These are phyloP conservation scores for Dysidea cf. avara DNA, from an alignment of 37 sponge, comb jelly and placozoan species.

Conservation along the genomic window DNA sequence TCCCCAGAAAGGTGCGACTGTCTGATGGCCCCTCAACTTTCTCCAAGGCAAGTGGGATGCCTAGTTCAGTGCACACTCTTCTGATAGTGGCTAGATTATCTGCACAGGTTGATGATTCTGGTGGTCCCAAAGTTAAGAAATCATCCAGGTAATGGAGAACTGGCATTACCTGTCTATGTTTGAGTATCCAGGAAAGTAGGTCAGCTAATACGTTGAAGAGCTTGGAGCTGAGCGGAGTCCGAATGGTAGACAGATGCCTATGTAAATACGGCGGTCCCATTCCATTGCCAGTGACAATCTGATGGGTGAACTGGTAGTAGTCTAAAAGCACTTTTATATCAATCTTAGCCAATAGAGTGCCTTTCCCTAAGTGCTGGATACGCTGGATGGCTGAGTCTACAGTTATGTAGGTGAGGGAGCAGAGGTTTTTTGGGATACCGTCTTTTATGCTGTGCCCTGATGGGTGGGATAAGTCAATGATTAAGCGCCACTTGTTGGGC, in stretches of 20 bases:
- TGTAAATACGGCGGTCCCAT: no score
- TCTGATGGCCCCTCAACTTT: conserved; percentile 45
- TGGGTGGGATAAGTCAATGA: not conserved
- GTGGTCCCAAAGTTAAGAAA: conserved; percentile 31
- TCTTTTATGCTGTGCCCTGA: conserved; percentile 11
- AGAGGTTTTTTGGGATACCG: not conserved
- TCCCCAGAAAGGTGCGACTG: conserved; percentile 23
- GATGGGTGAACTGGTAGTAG: no score
- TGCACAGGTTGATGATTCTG: conserved; percentile 5
- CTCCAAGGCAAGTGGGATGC: conserved; percentile 39
- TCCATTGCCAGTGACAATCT: no score
- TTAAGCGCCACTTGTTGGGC: not conserved
- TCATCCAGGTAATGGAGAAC: conserved; percentile 54
- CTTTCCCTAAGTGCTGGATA: not conserved
- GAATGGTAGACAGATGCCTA: no score
- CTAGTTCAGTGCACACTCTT: conserved; percentile 17
- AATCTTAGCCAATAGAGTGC: not conserved
- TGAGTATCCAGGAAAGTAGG: no score
- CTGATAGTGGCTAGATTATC: not conserved
- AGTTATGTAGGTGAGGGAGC: not conserved
- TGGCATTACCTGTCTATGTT: not conserved
- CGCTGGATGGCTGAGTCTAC: not conserved
- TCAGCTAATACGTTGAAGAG: no score
- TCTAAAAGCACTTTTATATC: no score
- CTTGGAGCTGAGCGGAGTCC: no score